phyloP scores from a whole-genome alignment of 2,113 vertebrate genomes.

The Lonchura striata region DNA sequence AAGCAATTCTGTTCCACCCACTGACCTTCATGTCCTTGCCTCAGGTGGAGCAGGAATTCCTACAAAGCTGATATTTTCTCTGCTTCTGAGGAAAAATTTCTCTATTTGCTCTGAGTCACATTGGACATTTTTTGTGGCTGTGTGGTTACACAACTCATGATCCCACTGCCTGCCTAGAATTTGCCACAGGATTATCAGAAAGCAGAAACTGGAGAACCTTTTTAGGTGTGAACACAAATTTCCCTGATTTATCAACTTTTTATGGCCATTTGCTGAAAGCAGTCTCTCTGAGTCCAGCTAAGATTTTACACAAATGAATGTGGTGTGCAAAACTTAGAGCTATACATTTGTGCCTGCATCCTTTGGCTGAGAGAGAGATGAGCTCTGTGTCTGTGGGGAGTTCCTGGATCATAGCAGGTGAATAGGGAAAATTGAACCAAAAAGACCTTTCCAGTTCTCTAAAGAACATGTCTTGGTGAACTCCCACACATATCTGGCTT shows the following conservation, averaged over 20 bases:
- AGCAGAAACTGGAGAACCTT: background rate
- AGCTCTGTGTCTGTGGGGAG: background rate
- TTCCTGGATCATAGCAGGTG: background rate
- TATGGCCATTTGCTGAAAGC: background rate
- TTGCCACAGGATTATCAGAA: background rate
- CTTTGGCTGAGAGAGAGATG: background rate
- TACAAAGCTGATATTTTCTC: background rate
- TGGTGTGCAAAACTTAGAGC: background rate
- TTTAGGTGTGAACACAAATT: background rate
- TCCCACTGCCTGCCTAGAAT: background rate
- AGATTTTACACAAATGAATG: background rate
- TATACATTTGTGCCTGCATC: background rate
- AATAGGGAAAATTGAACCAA: background rate
- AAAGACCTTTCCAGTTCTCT: background rate
- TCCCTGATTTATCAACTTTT: background rate
- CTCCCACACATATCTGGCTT: background rate
- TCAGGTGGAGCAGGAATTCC: background rate
- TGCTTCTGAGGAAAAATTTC: background rate
- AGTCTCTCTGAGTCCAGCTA: background rate
- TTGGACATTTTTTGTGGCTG: background rate
- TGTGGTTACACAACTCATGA: background rate
- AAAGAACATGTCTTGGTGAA: background rate
- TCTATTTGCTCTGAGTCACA: conserved; percentile 1
- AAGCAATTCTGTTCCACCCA: background rate
- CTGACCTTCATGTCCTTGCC: background rate